Evolutionary conservation across 2,797 vertebrate genomes (phyloP), one percentile per base, ranked within the genome.

Genomic region (Petrocephalus sullivani): DNA sequence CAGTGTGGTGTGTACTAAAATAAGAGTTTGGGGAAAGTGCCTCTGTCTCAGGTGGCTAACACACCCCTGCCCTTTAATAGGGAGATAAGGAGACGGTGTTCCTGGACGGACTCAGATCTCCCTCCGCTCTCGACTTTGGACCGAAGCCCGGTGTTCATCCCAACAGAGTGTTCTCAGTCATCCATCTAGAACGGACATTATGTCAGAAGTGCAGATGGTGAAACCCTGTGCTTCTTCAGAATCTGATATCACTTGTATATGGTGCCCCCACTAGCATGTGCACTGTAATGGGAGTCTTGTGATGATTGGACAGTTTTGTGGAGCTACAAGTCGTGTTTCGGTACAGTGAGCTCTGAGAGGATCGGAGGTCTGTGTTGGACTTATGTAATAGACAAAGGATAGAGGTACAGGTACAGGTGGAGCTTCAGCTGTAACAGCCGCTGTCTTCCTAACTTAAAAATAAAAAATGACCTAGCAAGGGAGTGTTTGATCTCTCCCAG

Each of bases 171-270:
- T 78, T 33, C 71, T 78, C 37, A n/a, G 71, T n/a, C 71, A 78
- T 33, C 37, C 71, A 6, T 78, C 71, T 78, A 78, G 71, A 78
- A 78, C 37, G 71, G 71, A 78, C 71, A 14, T 78, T 78, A 78
- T 78, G 71, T 78, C 71, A 78, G 71, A 46, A 78, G 33, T 78
- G 71, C 71, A 78, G 71, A 78, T 78, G 71, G 33, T 78, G 75
- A 81, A 49, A 19, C 75, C 75, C 75, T 8, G 37, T 41, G 16
- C 41, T 81, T 78, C 33, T 78, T n/a, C 16, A 78, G 37, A n/a
- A 14, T 41, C 71, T 46, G 37, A 78, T 14, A 78, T 78, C 16
- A 78, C 71, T 14, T 12, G 10, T 28, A 67, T 67, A 33, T 67
- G 64, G 64, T 67, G 64, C 64, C 64, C 33, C 33, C 71, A n/a